Base-by-base conservation (phyloP, 2,888 invertebrate species). In the Yponomeuta malinellus region DNA sequence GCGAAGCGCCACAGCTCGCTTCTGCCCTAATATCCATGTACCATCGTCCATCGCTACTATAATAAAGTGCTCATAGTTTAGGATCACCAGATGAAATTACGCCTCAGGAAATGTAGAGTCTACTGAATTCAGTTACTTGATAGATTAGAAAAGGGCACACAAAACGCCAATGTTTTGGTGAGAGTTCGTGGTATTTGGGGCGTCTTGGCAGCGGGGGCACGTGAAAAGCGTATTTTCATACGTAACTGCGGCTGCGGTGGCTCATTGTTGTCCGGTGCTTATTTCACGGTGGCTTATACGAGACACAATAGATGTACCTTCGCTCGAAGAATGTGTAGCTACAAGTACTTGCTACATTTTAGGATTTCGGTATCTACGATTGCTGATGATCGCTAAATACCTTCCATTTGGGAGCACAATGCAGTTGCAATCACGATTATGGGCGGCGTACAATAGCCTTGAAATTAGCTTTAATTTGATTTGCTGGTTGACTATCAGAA, bases 241-340 rank as follows among this genome's bases (percentile, higher is more conserved):
- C 67, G 67, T 84, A 85, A 84, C 82, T 78, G 79, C 75, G 76
- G 84, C 82, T 78, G 79, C 75, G 76, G 84, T 83, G 83, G 84
- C 78, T 83, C 82, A 85, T 83, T 83, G 83, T 43, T 78, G 77
- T 79, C 77, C 78, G 79, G 78, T 79, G 81, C 84, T 87, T 87
- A 88, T 89, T 90, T 89, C 89, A 89, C 85, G 87, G 84, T 81
- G 80, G 82, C 84, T 90, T 88, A 87, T 69, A 69, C 52, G 52
- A 59, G 37, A 63, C 33, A 31, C 15, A n/a, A 43, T 67, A 43
- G 52, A 59, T 15, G 37, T 67, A 4, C 33, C 31, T 75, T 73
- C 78, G 76, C 75, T 76, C 43, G 63, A 71, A 73, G 74, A 72
- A 66, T 73, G 78, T 78, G 77, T 78, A 59, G 52, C 52, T 59